These are phyloP conservation scores for Craseonycteris thonglongyai DNA, from an alignment of 2,113 vertebrate species.

Conservation along the genomic window DNA sequence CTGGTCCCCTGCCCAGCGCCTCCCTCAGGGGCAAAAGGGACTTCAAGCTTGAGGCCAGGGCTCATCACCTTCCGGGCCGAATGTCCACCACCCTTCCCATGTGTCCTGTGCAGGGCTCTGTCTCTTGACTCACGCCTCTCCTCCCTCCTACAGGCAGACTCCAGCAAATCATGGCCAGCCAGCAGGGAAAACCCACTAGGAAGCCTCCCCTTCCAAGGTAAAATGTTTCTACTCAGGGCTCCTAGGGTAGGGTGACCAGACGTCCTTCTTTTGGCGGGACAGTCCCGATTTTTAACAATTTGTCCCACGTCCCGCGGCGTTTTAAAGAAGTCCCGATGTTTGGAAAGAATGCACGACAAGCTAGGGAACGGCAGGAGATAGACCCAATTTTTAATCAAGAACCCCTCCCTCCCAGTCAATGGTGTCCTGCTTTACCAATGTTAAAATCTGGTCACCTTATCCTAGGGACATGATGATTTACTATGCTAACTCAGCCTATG, in stretches of 20 bases:
- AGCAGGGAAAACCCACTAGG: background rate
- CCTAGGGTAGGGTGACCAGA: too few species aligned
- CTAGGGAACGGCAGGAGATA: too few species aligned
- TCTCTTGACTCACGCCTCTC: background rate
- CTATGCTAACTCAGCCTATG: fast-evolving
- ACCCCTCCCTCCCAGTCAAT: too few species aligned
- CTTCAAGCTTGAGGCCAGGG: fast-evolving
- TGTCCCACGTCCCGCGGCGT: too few species aligned
- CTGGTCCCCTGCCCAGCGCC: background rate
- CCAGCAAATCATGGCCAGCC: background rate
- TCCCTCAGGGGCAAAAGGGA: background rate
- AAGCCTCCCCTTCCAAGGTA: background rate
- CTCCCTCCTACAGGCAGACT: background rate
- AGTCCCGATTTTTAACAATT: too few species aligned
- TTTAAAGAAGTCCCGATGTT: too few species aligned
- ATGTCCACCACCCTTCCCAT: fast-evolving
- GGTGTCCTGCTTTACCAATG: too few species aligned
- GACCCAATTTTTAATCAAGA: too few species aligned
- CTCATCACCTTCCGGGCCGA: fast-evolving
- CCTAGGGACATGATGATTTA: background rate
- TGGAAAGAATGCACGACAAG: too few species aligned
- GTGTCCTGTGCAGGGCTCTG: background rate
- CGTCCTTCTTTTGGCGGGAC: too few species aligned
- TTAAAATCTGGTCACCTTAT: too few species aligned
- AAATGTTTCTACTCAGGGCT: fast-evolving